Base-by-base conservation (phyloP, 2,888 invertebrate genomes). In the Pollenia angustigena region DNA sequence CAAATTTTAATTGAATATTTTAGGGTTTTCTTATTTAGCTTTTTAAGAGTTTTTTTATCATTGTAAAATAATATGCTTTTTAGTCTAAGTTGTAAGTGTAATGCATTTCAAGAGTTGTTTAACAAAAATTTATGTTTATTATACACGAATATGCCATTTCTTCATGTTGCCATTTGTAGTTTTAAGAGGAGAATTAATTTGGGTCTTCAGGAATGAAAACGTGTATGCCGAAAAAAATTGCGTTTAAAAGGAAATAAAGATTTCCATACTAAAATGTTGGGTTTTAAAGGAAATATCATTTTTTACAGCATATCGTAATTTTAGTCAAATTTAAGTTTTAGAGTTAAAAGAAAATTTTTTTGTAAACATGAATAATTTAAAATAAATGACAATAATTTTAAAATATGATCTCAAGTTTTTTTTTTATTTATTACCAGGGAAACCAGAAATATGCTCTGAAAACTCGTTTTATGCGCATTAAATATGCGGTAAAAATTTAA, bases 331-430 rank as follows among this genome's bases (percentile, higher is more conserved):
- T 50, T 74, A 74, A 74, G 72, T 71, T 46, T 48, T 72, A 81
- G 18, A n/a, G 78, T 14, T 58, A 69, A 56, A 60, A 16, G 58
- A 3, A 66, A 12, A 69, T 12, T n/a, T 74, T 74, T 69, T 72
- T 52, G 11, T 54, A 50, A 66, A 64, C n/a, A 46, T 23, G 9
- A 80, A 66, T 74, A 56, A 71, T 60, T 69, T 64, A 58, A 40
- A 87, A 87, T 87, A 87, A 86, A 87, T 81, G 86, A 87, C 86
- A 87, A 87, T 87, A 87, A 87, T 76, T 83, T 83, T 64, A 54
- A 76, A 32, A 32, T 0, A 32, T 0, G 6, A 32, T 32, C 32
- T 32, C 4, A 4, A 6, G 32, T 32, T 32, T 32, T 32, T 32
- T 4, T 32, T 32, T 2, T n/a, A n/a, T n/a, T n/a, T 6, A 32